Base-by-base conservation (phyloP, 2,113 vertebrate species). In the Oreotrochilus melanogaster region DNA sequence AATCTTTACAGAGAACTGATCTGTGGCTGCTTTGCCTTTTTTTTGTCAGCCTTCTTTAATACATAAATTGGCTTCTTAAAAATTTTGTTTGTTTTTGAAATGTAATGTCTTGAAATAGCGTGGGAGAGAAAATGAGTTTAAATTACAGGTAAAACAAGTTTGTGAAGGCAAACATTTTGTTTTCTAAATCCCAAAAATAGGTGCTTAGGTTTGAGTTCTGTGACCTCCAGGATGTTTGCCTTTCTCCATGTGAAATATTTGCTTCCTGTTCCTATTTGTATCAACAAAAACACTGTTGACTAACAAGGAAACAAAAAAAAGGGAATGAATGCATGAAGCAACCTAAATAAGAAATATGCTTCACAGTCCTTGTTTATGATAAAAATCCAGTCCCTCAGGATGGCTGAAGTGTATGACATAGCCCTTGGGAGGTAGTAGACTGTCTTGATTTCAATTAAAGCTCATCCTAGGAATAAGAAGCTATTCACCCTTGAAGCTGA, bases 141-240 rank as follows among this genome's bases (percentile, higher is more conserved):
- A 92, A 78, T 91, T 88, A 80, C 67, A 80, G 78, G 39, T 51
- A 76, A 90, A 88, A 80, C 18, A 86, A 76, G 67, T 67, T 57
- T 45, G 60, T 37, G 48, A 74, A 87, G 56, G 78, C 81, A 95
- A 97, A 94, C 60, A 83, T 92, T 96, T 96, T 95, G 82, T 92
- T 94, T 93, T 83, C 86, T 85, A 88, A 92, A 94, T 71, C 65
- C 79, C 21, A 39, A 28, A 48, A 95, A 78, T 39, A 74, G 30
- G 48, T 64, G 79, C 62, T 83, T 53, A 78, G 64, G n/a, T 93
- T 66, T 90, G 71, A 83, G 56, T 71, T 78, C 64, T 78, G 47
- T 78, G 56, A 81, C 43, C 50, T 86, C 83, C 4, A 54, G 37
- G 51, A 86, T 47, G 31, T 88, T 94, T 88, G 51, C 30, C 30